Percentiles rank a stretch among this genome's conserved stretches.
These are phyloP conservation scores for Drosophila rufa DNA, from an alignment of 1,140 invertebrate genomes.

Conservation along the genomic window DNA sequence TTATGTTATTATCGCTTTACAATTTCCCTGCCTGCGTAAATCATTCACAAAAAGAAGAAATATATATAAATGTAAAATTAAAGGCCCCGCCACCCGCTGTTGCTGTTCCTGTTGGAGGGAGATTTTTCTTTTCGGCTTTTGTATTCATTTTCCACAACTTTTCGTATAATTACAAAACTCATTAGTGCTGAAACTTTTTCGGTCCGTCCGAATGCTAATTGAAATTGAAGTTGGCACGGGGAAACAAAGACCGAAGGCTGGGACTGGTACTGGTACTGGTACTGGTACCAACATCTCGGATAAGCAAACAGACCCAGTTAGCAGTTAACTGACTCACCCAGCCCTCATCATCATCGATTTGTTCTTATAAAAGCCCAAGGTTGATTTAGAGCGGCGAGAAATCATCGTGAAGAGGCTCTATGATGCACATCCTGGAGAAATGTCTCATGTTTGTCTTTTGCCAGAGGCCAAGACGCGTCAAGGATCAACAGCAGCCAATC, in stretches of 20 bases:
- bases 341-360: background rate
- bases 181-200: constrained; percentile 55
- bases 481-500: constrained; percentile 38
- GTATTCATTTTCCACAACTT: constrained; percentile 63
- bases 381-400: background rate
- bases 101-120: no score
- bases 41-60: constrained; percentile 18
- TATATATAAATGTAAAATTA: constrained; percentile 27
- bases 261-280: constrained; percentile 2
- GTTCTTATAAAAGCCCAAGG: constrained; percentile 12
- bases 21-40: constrained; percentile 22
- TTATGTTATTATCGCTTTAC: constrained; percentile 20
- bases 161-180: constrained; percentile 72
- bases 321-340: background rate
- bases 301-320: constrained; percentile 20
- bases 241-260: background rate
- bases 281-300: constrained; percentile 17
- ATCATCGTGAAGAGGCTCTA: background rate
- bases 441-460: constrained; percentile 42
- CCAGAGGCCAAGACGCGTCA: constrained; percentile 8
- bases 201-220: constrained; percentile 52
- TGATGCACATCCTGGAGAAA: constrained; percentile 45
- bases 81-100: constrained; percentile 2
- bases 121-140: constrained; percentile 38
- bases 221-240: constrained; percentile 47